Evolutionary conservation across 2,888 invertebrate genomes (phyloP), one percentile per base, ranked within the genome.

Genomic region (Tenthredo livida): DNA sequence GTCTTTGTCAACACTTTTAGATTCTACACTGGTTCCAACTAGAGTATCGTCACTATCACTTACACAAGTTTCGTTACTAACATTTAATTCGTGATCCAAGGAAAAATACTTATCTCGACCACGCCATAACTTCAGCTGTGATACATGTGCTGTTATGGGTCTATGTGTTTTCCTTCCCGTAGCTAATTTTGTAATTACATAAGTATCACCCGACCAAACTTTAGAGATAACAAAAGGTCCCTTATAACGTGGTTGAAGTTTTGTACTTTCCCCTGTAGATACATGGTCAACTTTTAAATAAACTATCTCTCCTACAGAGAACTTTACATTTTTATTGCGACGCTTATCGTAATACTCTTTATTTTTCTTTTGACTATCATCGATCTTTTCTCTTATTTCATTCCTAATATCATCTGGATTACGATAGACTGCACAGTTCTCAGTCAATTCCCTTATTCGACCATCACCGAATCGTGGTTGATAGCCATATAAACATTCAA

Each of bases 31-130:
- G 25, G 25, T 4, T 25, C 12, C 25, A 25, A 12, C 61, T 25
- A 2, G 10, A 61, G 12, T 25, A 12, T 25, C 25, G 25, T 61
- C 61, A 61, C 10, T 58, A 6, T 21, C 58, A 58, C 21, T 58
- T 58, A 2, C n/a, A 58, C 58, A 58, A 7, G 58, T 58, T 58
- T 58, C 58, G 21, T 58, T n/a, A 25, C 25, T 21, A 25, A 61
- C 10, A 25, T 25, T 5, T 25, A 4, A 25, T 61, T 25, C 61
- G 0, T 61, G 1, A 25, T 61, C 61, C 9, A 61, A 4, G 25
- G 61, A 25, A 61, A 61, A 61, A 61, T 61, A 61, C 61, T 61
- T 61, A 61, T 61, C 61, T 12, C 61, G 61, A 12, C 61, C 61
- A 61, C 61, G 61, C 61, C 61, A 61, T 25, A 61, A 25, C 3